These are phyloP conservation scores for Porites lutea DNA, from an alignment of 64 coral and sea anemone species.

Conservation along the genomic window DNA sequence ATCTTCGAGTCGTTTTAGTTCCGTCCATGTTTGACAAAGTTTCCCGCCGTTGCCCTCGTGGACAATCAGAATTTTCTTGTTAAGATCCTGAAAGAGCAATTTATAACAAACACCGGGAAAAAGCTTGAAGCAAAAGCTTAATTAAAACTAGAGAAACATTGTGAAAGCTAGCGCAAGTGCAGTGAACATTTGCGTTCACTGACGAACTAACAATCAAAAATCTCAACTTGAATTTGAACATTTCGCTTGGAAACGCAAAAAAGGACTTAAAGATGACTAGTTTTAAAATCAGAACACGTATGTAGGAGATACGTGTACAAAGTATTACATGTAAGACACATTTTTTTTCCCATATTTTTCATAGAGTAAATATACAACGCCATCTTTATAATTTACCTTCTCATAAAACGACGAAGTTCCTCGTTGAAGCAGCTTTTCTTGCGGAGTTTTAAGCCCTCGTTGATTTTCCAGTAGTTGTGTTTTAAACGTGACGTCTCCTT, in stretches of 20 bases:
- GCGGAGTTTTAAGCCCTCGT: conserved; percentile 11
- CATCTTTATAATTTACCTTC: conserved; percentile 20
- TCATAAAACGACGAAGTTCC: conserved; percentile 1
- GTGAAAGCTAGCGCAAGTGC: background rate
- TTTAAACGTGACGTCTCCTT: conserved; percentile 11
- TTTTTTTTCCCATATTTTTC: no score
- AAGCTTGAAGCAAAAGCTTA: background rate
- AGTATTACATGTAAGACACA: no score
- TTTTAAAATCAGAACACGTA: no score
- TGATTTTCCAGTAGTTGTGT: conserved; percentile 25
- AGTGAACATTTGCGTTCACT: no score
- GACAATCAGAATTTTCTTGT: conserved; percentile 65
- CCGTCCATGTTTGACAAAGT: conserved; percentile 19
- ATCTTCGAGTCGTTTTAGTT: conserved; percentile 8
- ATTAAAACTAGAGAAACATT: background rate
- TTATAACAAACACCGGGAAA: no score
- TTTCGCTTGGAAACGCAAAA: no score
- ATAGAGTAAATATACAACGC: no score
- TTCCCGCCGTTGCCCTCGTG: background rate
- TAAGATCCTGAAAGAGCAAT: conserved; percentile 3
- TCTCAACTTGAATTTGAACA: no score
- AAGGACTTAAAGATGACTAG: no score
- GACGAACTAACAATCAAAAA: no score
- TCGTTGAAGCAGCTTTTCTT: conserved; percentile 30
- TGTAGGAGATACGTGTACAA: no score